Evolutionary conservation across 2,797 vertebrate species (phyloP).

Genomic region (Takifugu rubripes): DNA sequence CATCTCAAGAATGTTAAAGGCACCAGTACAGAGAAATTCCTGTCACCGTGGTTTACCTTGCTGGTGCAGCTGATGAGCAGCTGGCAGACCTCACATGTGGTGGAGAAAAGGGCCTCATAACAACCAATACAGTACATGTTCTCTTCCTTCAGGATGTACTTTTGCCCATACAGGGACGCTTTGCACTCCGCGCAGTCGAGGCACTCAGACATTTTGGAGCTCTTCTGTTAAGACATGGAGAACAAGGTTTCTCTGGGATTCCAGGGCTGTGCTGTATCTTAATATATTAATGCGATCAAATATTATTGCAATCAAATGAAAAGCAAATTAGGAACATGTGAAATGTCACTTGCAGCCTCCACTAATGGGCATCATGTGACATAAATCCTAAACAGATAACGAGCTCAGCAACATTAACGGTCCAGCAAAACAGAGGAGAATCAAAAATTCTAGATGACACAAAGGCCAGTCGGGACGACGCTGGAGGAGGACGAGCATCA

Average conservation of each 20-base stretch:
- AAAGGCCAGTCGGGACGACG: too few species aligned
- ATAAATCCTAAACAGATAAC: too few species aligned
- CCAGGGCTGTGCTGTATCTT: too few species aligned
- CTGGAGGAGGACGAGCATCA: too few species aligned
- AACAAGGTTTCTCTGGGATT: too few species aligned
- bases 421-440: too few species aligned
- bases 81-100: constrained; percentile 86
- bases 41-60: constrained; percentile 77
- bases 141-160: constrained; percentile 90
- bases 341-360: constrained; percentile 25
- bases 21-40: too few species aligned
- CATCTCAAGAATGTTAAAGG: too few species aligned
- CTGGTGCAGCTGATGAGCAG: constrained; percentile 87
- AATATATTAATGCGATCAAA: too few species aligned
- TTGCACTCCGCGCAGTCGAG: constrained; percentile 89
- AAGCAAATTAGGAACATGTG: constrained; percentile 31
- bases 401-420: too few species aligned
- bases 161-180: constrained; percentile 86
- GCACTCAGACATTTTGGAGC: constrained; percentile 78
- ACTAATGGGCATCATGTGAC: neutral
- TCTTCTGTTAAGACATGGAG: too few species aligned
- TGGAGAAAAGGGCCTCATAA: constrained; percentile 87
- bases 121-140: constrained; percentile 87
- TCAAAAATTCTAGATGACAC: too few species aligned
- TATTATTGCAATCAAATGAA: constrained; percentile 1